phyloP scores from a whole-genome alignment of 30 jellyfish, hydroid and myxozoan species.

The Catostylus mosaicus region DNA sequence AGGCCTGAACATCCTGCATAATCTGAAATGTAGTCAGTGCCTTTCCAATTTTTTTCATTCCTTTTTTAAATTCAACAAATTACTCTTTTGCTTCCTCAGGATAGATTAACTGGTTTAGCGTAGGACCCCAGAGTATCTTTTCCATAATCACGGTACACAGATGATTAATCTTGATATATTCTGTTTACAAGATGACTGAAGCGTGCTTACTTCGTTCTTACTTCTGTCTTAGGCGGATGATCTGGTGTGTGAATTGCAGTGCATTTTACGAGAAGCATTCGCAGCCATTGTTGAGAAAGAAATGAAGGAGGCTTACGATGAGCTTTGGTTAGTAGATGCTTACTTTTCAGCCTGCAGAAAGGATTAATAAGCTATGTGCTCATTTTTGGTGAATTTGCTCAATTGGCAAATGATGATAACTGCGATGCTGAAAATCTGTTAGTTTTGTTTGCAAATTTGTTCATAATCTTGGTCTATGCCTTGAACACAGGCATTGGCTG shows the following conservation, averaged over 20 bases:
- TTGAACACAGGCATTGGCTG: constrained; percentile 77
- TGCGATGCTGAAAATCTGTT: constrained; percentile 39
- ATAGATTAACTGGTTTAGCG: too few relatives aligned
- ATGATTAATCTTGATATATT: too few relatives aligned
- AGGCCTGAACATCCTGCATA: too few relatives aligned
- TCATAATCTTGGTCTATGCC: constrained; percentile 80
- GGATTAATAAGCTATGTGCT: background rate
- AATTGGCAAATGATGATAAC: constrained; percentile 72
- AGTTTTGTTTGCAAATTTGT: constrained; percentile 31
- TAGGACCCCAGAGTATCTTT: too few relatives aligned
- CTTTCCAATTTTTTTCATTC: too few relatives aligned
- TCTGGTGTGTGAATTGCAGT: constrained; percentile 82
- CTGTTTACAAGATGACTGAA: too few relatives aligned
- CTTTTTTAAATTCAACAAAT: too few relatives aligned
- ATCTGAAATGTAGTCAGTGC: too few relatives aligned
- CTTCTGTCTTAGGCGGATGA: constrained; percentile 76
- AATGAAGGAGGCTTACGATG: constrained; percentile 89
- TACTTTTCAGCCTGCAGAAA: background rate
- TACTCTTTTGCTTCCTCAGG: too few relatives aligned
- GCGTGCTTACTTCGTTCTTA: too few relatives aligned
- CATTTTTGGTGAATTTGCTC: background rate
- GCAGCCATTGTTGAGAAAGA: constrained; percentile 84
- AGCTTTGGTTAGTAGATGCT: constrained; percentile 61
- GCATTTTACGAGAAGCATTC: constrained; percentile 90
- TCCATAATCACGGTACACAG: too few relatives aligned